phyloP scores from a whole-genome alignment of 2,797 vertebrate species.

The Scolopax rusticola region DNA sequence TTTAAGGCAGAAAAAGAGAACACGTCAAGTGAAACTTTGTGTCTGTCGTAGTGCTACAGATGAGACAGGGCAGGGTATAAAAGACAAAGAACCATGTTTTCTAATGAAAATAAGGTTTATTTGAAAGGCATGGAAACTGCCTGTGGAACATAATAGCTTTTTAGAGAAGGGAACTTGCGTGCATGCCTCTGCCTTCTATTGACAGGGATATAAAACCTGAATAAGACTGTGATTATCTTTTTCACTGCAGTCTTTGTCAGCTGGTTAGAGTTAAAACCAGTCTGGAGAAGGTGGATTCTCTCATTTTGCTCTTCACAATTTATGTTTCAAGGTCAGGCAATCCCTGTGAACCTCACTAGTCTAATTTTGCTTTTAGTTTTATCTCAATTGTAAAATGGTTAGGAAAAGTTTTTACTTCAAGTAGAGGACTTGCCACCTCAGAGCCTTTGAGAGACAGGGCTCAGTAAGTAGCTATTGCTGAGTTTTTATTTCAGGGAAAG shows the following conservation, averaged over 20 bases:
- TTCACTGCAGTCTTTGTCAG: neutral
- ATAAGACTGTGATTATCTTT: neutral
- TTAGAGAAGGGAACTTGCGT: neutral
- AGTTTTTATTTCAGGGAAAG: neutral
- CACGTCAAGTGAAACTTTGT: neutral
- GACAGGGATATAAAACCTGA: neutral
- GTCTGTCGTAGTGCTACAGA: neutral
- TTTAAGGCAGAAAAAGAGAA: neutral
- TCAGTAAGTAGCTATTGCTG: neutral
- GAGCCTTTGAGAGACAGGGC: neutral
- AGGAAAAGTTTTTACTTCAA: constrained; percentile 6
- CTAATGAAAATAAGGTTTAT: neutral
- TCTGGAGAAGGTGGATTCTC: neutral
- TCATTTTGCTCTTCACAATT: neutral
- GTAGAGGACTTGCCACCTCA: neutral
- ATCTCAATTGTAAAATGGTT: neutral
- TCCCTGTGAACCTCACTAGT: neutral
- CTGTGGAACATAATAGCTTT: neutral
- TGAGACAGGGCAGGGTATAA: neutral
- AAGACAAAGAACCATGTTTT: neutral
- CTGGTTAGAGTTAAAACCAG: neutral
- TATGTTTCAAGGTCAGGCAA: neutral
- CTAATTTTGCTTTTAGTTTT: constrained; percentile 24
- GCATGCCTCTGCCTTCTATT: neutral
- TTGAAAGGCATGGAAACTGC: neutral